Percentiles rank a stretch among this genome's conserved stretches.
Evolutionary conservation across 2,888 invertebrate genomes (phyloP).

Genomic region (Hypena proboscidalis): DNA sequence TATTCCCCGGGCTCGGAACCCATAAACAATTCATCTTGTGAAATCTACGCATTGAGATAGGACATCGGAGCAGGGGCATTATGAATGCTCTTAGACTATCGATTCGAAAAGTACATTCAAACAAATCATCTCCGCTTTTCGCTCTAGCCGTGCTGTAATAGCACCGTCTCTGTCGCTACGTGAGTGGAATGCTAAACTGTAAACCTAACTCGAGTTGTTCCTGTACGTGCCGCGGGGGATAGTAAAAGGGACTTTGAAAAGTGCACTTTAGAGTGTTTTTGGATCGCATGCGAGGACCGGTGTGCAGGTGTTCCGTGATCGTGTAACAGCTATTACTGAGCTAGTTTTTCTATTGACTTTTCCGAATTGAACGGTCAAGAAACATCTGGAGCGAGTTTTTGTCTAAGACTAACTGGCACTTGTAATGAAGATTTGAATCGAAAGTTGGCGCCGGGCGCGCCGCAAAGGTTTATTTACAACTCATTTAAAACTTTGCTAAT

Average conservation of each 20-base stretch:
- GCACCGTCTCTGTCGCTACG: conserved; percentile 60
- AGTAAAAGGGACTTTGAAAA: conserved; percentile 64
- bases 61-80: conserved; percentile 51
- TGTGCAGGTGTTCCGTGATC: conserved; percentile 60
- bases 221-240: conserved; percentile 49
- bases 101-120: conserved; percentile 60
- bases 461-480: conserved; percentile 36
- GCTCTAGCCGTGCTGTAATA: conserved; percentile 52
- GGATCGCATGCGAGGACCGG: conserved; percentile 49
- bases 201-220: conserved; percentile 55
- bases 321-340: conserved; percentile 55
- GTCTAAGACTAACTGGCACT: conserved; percentile 25
- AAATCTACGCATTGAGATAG: conserved; percentile 58
- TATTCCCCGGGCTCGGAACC: conserved; percentile 49
- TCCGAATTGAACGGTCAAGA: conserved; percentile 51
- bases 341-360: conserved; percentile 55
- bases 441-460: conserved; percentile 32
- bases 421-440: conserved; percentile 32
- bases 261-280: conserved; percentile 63
- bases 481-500: conserved; percentile 37
- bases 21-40: conserved; percentile 69
- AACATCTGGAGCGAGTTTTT: conserved; percentile 34
- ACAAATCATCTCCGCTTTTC: conserved; percentile 60
- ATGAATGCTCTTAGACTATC: conserved; percentile 60
- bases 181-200: conserved; percentile 62